These are phyloP conservation scores for Callyntrura guangdongensis DNA, from an alignment of 2,888 invertebrate species.

Conservation along the genomic window DNA sequence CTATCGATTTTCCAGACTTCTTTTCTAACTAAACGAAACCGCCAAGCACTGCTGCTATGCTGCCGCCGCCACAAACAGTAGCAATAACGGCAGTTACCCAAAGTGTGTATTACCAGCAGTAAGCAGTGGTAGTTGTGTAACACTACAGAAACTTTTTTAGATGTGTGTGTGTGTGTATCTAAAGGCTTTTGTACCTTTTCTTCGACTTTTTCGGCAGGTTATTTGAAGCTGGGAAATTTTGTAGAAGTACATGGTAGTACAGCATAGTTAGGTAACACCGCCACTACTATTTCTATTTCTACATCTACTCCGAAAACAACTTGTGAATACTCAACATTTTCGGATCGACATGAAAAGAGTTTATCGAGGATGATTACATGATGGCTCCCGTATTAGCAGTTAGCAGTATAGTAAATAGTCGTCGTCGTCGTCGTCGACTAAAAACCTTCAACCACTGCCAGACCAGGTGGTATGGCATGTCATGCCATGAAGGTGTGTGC, in stretches of 20 bases:
- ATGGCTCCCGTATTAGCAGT: background rate
- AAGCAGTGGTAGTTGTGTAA: background rate
- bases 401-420: background rate
- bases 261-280: background rate
- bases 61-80: background rate
- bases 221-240: background rate
- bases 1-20: slow-evolving; percentile 68
- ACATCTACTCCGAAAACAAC: background rate
- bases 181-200: slow-evolving; percentile 9
- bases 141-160: background rate
- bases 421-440: background rate
- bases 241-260: slow-evolving; percentile 6
- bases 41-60: background rate
- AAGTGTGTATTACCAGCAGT: background rate
- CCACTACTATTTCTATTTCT: background rate
- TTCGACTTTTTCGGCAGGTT: background rate
- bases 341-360: slow-evolving; percentile 28
- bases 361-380: slow-evolving; percentile 36
- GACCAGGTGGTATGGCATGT: slow-evolving; percentile 34
- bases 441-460: slow-evolving; percentile 36
- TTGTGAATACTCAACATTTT: slow-evolving; percentile 16
- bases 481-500: background rate
- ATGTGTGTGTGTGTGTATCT: background rate
- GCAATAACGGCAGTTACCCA: background rate
- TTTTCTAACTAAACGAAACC: slow-evolving; percentile 29